These are phyloP conservation scores for Drosophila borborema DNA, from an alignment of 2,888 invertebrate species.

Conservation along the genomic window DNA sequence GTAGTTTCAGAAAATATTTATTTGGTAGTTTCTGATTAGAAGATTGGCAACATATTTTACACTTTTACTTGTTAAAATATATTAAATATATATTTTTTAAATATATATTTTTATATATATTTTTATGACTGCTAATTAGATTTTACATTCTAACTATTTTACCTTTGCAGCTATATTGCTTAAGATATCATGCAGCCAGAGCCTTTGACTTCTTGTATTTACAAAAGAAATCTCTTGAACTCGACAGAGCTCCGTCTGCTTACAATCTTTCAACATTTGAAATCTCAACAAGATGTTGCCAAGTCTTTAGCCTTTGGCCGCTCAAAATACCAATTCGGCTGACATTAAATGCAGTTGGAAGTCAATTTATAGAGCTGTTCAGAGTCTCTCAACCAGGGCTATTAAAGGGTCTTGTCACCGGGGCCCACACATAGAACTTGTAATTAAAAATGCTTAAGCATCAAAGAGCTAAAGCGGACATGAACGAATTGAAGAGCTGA, in stretches of 20 bases:
- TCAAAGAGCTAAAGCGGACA: not conserved
- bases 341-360: slow-evolving; percentile 48
- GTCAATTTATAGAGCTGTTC: slow-evolving; percentile 55
- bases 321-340: slow-evolving; percentile 24
- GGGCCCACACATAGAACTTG: slow-evolving; percentile 35
- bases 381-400: slow-evolving; percentile 29
- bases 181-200: too few species aligned
- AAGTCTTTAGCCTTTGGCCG: slow-evolving; percentile 3
- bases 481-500: rapidly evolving
- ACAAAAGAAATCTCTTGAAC: not conserved
- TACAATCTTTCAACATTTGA: not conserved
- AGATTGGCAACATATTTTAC: not conserved
- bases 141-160: not conserved
- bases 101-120: too few species aligned
- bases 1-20: too few species aligned
- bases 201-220: not conserved
- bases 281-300: slow-evolving; percentile 2
- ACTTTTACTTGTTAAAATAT: not conserved
- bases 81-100: too few species aligned
- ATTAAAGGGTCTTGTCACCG: slow-evolving; percentile 40
- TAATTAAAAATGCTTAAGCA: slow-evolving; percentile 26
- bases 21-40: not conserved
- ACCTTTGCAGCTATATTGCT: not conserved
- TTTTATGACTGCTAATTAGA: not conserved
- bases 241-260: too few species aligned